Conservation (phyloP, 1,140 invertebrate species). For the Lordiphosa collinella region DNA sequence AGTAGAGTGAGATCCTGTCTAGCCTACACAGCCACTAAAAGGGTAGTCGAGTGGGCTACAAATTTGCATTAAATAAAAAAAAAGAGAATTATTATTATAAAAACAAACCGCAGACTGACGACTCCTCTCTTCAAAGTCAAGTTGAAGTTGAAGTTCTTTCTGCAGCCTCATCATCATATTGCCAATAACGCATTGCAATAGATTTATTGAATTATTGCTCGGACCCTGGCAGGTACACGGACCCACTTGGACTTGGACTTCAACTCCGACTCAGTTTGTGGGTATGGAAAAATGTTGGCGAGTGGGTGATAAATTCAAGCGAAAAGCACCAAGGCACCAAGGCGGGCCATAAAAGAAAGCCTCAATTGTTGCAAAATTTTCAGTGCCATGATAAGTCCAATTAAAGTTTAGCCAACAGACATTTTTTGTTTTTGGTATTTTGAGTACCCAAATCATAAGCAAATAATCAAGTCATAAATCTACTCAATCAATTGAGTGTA, state of each 20-base stretch:
- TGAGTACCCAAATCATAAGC: constrained; percentile 56
- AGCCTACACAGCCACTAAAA: constrained; percentile 44
- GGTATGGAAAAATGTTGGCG: constrained; percentile 61
- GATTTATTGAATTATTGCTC: constrained; percentile 79
- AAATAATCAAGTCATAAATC: constrained; percentile 77
- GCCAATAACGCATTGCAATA: constrained; percentile 78
- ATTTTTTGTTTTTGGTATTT: constrained; percentile 9
- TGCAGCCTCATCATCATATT: constrained; percentile 72
- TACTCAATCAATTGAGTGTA: constrained; percentile 46
- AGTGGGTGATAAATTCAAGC: constrained; percentile 74
- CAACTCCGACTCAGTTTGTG: constrained; percentile 17
- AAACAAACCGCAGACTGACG: constrained; percentile 61
- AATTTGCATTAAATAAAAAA: constrained; percentile 49
- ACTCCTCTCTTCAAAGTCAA: constrained; percentile 72
- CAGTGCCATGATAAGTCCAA: constrained; percentile 68
- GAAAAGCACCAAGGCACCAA: not conserved
- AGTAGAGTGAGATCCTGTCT: constrained; percentile 40
- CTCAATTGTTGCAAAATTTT: constrained; percentile 43
- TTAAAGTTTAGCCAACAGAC: constrained; percentile 62
- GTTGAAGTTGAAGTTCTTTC: constrained; percentile 53
- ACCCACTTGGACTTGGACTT: constrained; percentile 44
- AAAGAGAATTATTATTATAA: constrained; percentile 78
- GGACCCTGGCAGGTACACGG: constrained; percentile 77
- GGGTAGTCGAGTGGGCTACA: constrained; percentile 62
- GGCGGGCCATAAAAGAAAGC: constrained; percentile 70